Percentiles rank a stretch among this genome's conserved stretches.
Conservation (phyloP, 1,140 invertebrate species). For the Lycorma delicatula region DNA sequence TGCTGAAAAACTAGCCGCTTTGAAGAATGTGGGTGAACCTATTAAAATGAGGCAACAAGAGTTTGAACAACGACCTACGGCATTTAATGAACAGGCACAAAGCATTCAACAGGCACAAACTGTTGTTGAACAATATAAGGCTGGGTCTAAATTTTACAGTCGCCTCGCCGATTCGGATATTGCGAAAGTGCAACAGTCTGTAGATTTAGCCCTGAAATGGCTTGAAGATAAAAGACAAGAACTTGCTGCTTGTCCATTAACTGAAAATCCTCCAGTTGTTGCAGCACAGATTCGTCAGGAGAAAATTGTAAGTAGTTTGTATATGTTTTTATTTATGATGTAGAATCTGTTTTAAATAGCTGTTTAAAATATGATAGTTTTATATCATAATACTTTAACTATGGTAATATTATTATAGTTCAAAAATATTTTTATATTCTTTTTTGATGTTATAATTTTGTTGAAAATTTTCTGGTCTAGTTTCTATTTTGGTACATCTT, state of each 20-base stretch:
- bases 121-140: conserved; percentile 52
- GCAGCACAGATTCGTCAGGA: conserved; percentile 66
- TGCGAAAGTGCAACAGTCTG: conserved; percentile 34
- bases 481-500: no score
- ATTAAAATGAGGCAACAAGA: conserved; percentile 73
- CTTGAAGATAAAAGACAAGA: conserved; percentile 32
- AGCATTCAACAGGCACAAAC: conserved; percentile 66
- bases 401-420: no score
- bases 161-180: conserved; percentile 76
- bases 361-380: no score
- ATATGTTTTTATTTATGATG: no score
- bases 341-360: no score
- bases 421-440: no score
- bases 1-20: conserved; percentile 49
- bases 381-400: no score
- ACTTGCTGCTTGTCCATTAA: conserved; percentile 48
- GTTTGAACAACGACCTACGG: conserved; percentile 60
- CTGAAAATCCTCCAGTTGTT: conserved; percentile 60
- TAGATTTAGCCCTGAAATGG: conserved; percentile 41
- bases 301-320: conserved; percentile 47
- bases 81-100: conserved; percentile 65
- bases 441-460: no score
- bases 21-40: conserved; percentile 71
- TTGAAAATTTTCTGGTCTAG: no score
- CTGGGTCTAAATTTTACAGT: conserved; percentile 68